A percentile compares a stretch with the other conserved stretches of the same genome.
Evolutionary conservation across 2,797 vertebrate species (phyloP).

Genomic region (Discoglossus pictus): DNA sequence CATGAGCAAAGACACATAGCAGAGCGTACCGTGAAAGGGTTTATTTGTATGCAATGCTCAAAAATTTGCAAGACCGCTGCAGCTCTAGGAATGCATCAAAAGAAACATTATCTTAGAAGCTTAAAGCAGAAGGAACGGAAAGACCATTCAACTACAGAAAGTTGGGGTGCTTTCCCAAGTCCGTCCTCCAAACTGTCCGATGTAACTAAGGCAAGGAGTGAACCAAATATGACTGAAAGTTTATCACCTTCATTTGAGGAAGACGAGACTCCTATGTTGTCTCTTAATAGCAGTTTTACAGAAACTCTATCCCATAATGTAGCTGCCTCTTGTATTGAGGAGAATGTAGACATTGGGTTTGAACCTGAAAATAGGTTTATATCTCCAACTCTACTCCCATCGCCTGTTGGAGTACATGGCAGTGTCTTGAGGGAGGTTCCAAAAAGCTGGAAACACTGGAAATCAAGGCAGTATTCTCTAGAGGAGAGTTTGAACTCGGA

Average conservation of each 20-base stretch:
- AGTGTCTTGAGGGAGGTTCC: slow-evolving; percentile 51
- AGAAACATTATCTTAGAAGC: slow-evolving; percentile 80
- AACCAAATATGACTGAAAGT: slow-evolving; percentile 55
- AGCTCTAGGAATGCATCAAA: slow-evolving; percentile 80
- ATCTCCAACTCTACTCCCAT: slow-evolving; percentile 19
- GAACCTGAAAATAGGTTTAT: slow-evolving; percentile 16
- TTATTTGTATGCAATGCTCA: slow-evolving; percentile 77
- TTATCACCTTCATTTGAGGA: slow-evolving; percentile 60
- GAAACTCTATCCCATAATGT: slow-evolving; percentile 31
- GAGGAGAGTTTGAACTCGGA: slow-evolving; percentile 58
- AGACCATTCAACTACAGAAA: slow-evolving; percentile 60
- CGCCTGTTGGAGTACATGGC: slow-evolving; percentile 54
- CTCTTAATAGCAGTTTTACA: slow-evolving; percentile 45
- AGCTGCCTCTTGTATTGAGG: slow-evolving; percentile 50
- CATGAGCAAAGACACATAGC: slow-evolving; percentile 91
- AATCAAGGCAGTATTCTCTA: slow-evolving; percentile 57
- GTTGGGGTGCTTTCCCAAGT: slow-evolving; percentile 56
- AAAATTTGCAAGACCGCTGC: slow-evolving; percentile 84
- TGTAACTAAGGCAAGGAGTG: slow-evolving; percentile 62
- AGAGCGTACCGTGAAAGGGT: slow-evolving; percentile 76
- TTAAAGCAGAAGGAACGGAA: slow-evolving; percentile 64
- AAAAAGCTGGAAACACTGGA: slow-evolving; percentile 56
- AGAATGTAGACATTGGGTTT: slow-evolving; percentile 43
- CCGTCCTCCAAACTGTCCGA: slow-evolving; percentile 59
- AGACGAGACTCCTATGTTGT: slow-evolving; percentile 26